Conservation (phyloP, 2,888 invertebrate genomes). For the Athripsodes cinereus region DNA sequence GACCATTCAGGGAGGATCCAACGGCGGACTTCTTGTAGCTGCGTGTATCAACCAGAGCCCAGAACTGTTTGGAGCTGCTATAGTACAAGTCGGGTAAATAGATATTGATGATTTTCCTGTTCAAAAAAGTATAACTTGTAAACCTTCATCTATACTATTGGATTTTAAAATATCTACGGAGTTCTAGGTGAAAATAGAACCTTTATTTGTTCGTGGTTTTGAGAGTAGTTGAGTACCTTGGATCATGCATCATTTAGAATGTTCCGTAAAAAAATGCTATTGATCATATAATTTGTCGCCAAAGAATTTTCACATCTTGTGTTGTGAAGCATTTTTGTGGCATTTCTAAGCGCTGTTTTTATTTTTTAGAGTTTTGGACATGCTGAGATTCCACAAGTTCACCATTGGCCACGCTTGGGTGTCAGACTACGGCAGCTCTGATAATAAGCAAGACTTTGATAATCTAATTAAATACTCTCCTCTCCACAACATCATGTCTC, state of each 20-base stretch:
- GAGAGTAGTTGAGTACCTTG: too few species aligned
- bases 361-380: conserved; percentile 80
- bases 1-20: conserved; percentile 91
- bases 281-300: too few species aligned
- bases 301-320: too few species aligned
- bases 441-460: conserved; percentile 78
- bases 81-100: conserved; percentile 89
- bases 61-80: conserved; percentile 86
- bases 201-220: too few species aligned
- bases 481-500: conserved; percentile 71
- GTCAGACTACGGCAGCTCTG: conserved; percentile 92
- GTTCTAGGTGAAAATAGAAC: not conserved
- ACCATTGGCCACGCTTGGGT: conserved; percentile 97
- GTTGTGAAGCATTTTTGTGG: too few species aligned
- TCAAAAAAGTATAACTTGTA: too few species aligned
- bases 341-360: too few species aligned
- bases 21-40: conserved; percentile 94
- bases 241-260: too few species aligned
- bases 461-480: conserved; percentile 87
- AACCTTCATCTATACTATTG: too few species aligned
- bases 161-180: not conserved
- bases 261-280: too few species aligned
- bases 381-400: conserved; percentile 96
- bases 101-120: too few species aligned
- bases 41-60: conserved; percentile 94